Conservation (phyloP, 2,113 vertebrate genomes). For the Malurus cyaneus region DNA sequence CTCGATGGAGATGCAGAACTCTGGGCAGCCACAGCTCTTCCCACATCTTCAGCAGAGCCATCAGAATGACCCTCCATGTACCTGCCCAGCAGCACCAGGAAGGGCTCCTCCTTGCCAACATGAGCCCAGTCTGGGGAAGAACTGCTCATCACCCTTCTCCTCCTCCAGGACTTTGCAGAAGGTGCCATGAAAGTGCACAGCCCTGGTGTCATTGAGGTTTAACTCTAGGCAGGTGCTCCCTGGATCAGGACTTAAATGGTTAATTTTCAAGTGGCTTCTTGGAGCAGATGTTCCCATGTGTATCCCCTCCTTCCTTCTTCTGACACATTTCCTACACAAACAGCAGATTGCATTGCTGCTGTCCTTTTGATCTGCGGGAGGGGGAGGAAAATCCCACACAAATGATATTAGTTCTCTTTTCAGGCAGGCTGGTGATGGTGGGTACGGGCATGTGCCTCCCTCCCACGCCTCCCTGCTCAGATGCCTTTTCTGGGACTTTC, state of each 20-base stretch:
- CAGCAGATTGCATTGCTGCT: slow-evolving; percentile 69
- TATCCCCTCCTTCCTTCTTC: slow-evolving; percentile 65
- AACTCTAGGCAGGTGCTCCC: not conserved
- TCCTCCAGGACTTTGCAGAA: not conserved
- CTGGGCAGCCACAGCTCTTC: not conserved
- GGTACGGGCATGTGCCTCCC: not conserved
- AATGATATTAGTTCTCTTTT: slow-evolving; percentile 49
- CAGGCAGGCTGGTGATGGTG: not conserved
- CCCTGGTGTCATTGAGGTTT: not conserved
- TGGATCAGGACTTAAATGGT: slow-evolving; percentile 21
- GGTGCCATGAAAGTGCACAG: accelerated
- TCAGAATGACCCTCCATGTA: accelerated
- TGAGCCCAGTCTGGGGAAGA: not conserved
- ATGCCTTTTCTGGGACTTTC: not conserved
- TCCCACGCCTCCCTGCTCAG: not conserved
- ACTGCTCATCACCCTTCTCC: not conserved
- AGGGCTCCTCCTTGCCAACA: not conserved
- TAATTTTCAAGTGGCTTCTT: slow-evolving; percentile 64
- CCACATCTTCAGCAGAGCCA: not conserved
- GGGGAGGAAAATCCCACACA: slow-evolving; percentile 65
- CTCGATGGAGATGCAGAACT: not conserved
- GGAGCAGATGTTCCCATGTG: slow-evolving; percentile 65
- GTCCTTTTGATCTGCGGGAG: slow-evolving; percentile 65
- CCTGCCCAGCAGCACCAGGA: not conserved
- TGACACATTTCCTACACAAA: slow-evolving; percentile 71